phyloP scores from a whole-genome alignment of 92 coral and sea anemone species.

The Anthopleura xanthogrammica region DNA sequence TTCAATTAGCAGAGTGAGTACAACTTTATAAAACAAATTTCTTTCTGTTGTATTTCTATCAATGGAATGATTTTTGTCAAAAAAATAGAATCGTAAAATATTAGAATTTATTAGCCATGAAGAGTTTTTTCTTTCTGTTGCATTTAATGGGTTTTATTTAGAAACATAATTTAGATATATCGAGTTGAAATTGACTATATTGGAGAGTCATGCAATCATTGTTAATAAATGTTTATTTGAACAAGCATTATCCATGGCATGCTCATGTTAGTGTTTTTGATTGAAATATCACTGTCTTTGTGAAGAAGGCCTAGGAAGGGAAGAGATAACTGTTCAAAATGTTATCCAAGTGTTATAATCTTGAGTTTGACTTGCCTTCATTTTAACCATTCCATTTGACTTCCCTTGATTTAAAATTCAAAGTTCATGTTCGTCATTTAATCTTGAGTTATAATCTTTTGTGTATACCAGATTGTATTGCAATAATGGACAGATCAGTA shows the following conservation, averaged over 20 bases:
- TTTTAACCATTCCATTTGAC: not conserved
- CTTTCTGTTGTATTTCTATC: not conserved
- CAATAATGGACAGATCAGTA: too few species aligned
- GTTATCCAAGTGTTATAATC: not conserved
- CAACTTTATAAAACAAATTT: not conserved
- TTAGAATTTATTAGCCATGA: not conserved
- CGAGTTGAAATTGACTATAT: not conserved
- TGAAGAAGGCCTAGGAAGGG: not conserved
- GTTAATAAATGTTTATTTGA: not conserved
- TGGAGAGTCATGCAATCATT: not conserved
- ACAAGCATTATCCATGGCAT: not conserved
- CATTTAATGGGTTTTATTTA: not conserved
- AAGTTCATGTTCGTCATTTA: not conserved
- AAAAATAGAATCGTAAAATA: not conserved
- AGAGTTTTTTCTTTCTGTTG: not conserved
- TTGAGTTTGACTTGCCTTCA: not conserved
- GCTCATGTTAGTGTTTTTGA: not conserved
- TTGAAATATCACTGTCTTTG: not conserved
- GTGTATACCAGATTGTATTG: not conserved
- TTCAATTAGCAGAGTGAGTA: not conserved
- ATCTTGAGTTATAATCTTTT: not conserved
- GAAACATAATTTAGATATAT: not conserved
- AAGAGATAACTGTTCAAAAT: not conserved
- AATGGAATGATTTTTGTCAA: not conserved
- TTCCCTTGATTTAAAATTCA: not conserved